Evolutionary conservation across 2,113 vertebrate species (phyloP), one percentile per base, ranked within the genome.

Genomic region (Chloebia gouldiae): DNA sequence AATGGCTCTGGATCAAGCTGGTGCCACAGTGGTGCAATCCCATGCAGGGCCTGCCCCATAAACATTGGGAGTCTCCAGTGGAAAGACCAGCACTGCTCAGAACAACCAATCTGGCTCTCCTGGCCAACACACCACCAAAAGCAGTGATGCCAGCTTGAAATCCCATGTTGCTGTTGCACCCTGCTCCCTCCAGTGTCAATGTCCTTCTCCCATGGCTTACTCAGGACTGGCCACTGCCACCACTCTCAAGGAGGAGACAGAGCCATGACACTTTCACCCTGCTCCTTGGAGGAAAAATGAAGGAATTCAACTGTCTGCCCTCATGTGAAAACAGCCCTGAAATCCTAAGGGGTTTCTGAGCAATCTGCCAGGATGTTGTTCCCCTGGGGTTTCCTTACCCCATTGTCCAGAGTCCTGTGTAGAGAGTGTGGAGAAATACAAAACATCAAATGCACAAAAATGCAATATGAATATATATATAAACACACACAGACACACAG

Each of bases 21-120:
- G 37, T 75, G 65, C 22, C n/a, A 13, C 42, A 21, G 28, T 1
- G n/a, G 35, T 37, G 65, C 25, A 13, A 10, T 31, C 7, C 51
- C n/a, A 5, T 49, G 24, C 18, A 2, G 27, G 61, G 47, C 11
- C 50, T 11, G 3, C 37, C 15, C n/a, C 10, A 1, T 2, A 35
- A 68, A 42, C 15, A 10, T 2, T 3, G 7, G 35, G 28, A 15
- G 4, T 64, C 49, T 85, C 30, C 18, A 6, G 10, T 23, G 68
- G 44, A 37, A 64, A 56, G 37, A 73, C 11, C 54, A 40, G 42
- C 18, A 21, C 13, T 24, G 19, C 35, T 31, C 35, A 64, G 64
- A 60, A 28, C 3, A 24, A 4, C 28, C 7, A 20, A 42, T 24
- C 0, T 2, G 6, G 8, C 24, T 84, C 20, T 50, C 10, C n/a